A percentile compares a stretch with the other conserved stretches of the same genome.
Evolutionary conservation across 2,888 invertebrate genomes (phyloP).

Genomic region (Philopedon plagiatum): DNA sequence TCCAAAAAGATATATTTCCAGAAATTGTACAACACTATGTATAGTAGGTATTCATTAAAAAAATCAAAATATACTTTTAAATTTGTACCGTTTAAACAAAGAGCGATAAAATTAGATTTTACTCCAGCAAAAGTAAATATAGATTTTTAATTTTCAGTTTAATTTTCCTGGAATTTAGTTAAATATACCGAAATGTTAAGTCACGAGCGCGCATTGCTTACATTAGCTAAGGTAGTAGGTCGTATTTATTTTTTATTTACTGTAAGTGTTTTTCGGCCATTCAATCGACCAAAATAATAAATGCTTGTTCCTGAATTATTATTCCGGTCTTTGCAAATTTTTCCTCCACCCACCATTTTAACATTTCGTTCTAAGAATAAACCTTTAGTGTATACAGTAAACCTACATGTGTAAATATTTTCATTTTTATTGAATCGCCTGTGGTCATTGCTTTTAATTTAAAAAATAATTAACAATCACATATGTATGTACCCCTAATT

Average conservation of each 20-base stretch:
- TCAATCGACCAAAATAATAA: constrained; percentile 5
- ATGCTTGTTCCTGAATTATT: constrained; percentile 15
- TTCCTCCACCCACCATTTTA: constrained; percentile 45
- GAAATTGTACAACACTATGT: too few relatives aligned
- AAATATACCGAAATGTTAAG: neutral
- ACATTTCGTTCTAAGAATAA: constrained; percentile 48
- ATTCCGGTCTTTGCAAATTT: constrained; percentile 28
- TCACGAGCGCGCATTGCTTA: constrained; percentile 4
- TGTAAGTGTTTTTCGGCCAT: neutral
- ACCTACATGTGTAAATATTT: constrained; percentile 47
- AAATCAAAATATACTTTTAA: neutral
- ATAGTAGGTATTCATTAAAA: neutral
- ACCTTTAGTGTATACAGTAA: constrained; percentile 43
- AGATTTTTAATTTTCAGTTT: constrained; percentile 22
- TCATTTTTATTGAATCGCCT: constrained; percentile 41
- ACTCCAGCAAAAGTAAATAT: constrained; percentile 19
- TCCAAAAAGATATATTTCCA: too few relatives aligned
- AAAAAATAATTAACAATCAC: neutral
- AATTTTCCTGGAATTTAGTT: constrained; percentile 12
- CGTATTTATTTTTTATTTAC: neutral
- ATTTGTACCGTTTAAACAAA: neutral
- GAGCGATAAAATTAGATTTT: constrained; percentile 21
- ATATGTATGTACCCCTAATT: too few relatives aligned
- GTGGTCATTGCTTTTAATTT: constrained; percentile 7
- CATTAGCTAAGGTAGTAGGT: neutral